Conservation (phyloP, 2,888 invertebrate genomes). For the Chrysolina americana region DNA sequence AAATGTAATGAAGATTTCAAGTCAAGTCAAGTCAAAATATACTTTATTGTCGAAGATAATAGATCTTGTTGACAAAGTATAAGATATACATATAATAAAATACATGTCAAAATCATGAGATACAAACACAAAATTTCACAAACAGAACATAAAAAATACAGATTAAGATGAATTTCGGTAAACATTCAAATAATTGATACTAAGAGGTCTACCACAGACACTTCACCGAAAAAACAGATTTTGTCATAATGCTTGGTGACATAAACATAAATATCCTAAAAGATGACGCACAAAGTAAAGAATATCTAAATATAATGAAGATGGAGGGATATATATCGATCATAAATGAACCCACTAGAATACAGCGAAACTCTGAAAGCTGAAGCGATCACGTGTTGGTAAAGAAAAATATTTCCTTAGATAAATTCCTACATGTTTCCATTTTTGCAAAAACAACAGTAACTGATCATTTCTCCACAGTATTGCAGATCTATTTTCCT, state of each 20-base stretch:
- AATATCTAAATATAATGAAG: slow-evolving; percentile 4
- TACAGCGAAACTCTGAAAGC: neutral
- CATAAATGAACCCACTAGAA: slow-evolving; percentile 7
- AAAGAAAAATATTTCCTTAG: neutral
- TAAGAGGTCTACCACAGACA: slow-evolving; percentile 2
- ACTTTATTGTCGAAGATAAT: no score
- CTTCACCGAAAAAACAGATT: neutral
- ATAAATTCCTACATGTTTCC: neutral
- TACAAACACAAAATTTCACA: no score
- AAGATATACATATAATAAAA: no score
- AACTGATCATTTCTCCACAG: neutral
- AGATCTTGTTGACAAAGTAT: no score
- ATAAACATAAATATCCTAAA: slow-evolving; percentile 15
- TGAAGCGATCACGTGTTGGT: neutral
- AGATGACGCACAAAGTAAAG: no score
- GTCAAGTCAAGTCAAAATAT: no score
- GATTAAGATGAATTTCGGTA: no score
- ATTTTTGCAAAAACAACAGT: neutral
- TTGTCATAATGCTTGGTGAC: slow-evolving; percentile 9
- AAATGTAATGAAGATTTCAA: neutral
- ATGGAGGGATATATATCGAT: slow-evolving; percentile 2
- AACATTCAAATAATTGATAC: no score
- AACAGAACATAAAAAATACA: no score
- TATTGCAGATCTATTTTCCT: neutral
- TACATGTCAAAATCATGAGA: no score